phyloP scores from a whole-genome alignment of 2,797 vertebrate species.

The Anguilla pacifica region DNA sequence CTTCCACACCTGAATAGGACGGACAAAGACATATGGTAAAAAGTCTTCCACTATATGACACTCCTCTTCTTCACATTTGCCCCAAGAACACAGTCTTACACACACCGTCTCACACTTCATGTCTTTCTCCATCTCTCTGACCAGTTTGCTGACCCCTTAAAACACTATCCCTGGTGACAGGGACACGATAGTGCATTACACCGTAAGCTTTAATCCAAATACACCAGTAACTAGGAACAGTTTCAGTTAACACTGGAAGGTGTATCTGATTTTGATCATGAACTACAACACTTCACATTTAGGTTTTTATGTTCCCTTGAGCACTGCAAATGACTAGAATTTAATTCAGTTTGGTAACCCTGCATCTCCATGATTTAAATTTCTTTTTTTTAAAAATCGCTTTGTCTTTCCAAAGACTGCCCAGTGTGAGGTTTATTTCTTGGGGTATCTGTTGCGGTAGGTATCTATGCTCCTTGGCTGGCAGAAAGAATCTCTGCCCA shows the following conservation, averaged over 20 bases:
- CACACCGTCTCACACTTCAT: not conserved
- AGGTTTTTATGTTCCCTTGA: not conserved
- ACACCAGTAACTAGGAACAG: not conserved
- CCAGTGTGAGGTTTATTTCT: not conserved
- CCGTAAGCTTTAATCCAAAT: no score
- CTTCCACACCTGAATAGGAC: conserved; percentile 82
- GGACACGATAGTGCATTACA: not conserved
- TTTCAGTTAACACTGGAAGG: not conserved
- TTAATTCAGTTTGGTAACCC: not conserved
- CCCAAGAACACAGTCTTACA: not conserved
- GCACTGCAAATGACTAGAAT: not conserved
- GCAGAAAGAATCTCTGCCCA: not conserved
- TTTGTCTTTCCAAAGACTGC: not conserved
- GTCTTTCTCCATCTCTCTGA: not conserved
- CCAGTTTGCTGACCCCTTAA: not conserved
- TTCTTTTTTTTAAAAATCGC: no score
- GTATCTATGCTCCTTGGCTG: not conserved
- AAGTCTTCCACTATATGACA: not conserved
- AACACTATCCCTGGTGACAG: not conserved
- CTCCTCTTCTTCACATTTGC: not conserved
- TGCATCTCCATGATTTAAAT: not conserved
- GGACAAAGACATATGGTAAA: not conserved
- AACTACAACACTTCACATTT: not conserved
- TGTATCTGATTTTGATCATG: not conserved
- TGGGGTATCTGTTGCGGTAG: not conserved